Conservation (phyloP, 2,797 vertebrate species). For the Nannoperca obscura region DNA sequence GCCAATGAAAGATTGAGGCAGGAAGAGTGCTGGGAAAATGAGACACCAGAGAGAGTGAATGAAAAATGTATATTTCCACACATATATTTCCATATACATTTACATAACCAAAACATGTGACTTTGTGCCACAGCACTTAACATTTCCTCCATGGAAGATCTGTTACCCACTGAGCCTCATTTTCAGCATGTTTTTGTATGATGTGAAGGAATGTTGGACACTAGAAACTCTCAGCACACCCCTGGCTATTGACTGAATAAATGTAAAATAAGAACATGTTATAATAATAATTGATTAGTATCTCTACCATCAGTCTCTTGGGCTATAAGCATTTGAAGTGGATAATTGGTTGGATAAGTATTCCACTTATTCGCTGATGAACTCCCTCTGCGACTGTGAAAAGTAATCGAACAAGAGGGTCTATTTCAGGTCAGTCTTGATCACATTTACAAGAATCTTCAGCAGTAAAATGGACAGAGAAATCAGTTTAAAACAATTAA, state of each 20-base stretch:
- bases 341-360: slow-evolving; percentile 62
- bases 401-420: slow-evolving; percentile 23
- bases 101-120: background rate
- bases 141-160: background rate
- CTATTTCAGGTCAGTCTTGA: slow-evolving; percentile 55
- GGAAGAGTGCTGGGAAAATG: background rate
- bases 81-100: background rate
- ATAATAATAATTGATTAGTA: slow-evolving; percentile 43
- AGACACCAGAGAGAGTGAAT: slow-evolving; percentile 2
- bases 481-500: slow-evolving; percentile 11
- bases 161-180: slow-evolving; percentile 1
- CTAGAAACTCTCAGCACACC: slow-evolving; percentile 11
- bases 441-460: slow-evolving; percentile 15
- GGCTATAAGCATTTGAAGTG: slow-evolving; percentile 39
- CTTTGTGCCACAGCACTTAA: background rate
- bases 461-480: slow-evolving; percentile 12
- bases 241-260: slow-evolving; percentile 33
- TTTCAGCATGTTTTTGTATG: slow-evolving; percentile 18
- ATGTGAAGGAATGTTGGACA: background rate
- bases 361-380: slow-evolving; percentile 54
- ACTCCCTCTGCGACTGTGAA: slow-evolving; percentile 58
- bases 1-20: slow-evolving; percentile 10
- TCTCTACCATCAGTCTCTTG: slow-evolving; percentile 31
- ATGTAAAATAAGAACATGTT: slow-evolving; percentile 37
- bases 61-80: slow-evolving; percentile 3